Evolutionary conservation across 2,797 vertebrate genomes (phyloP).

Genomic region (Margarornis squamiger): DNA sequence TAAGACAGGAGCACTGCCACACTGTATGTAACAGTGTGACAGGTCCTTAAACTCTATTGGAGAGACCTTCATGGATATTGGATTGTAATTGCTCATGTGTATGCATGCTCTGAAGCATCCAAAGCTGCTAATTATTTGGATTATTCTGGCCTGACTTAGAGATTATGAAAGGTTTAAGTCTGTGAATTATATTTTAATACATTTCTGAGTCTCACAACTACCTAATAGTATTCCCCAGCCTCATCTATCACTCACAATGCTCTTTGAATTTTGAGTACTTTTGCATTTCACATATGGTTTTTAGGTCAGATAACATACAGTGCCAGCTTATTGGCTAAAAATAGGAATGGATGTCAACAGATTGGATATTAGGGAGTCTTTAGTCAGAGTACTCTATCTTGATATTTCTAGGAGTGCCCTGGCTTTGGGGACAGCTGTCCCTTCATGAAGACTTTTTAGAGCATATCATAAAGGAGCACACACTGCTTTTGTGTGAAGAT

Average conservation of each 20-base stretch:
- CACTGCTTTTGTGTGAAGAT: background rate
- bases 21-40: background rate
- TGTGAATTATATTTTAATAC: background rate
- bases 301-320: background rate
- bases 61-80: background rate
- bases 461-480: background rate
- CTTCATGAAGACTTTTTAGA: background rate
- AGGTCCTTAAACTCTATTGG: background rate
- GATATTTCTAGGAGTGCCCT: background rate
- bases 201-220: background rate
- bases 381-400: background rate
- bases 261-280: background rate
- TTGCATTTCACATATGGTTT: background rate
- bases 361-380: background rate
- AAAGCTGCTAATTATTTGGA: background rate
- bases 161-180: background rate
- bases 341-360: background rate
- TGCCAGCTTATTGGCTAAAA: background rate
- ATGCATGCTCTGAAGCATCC: background rate
- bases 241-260: background rate
- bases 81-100: background rate
- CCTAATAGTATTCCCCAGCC: background rate
- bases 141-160: background rate
- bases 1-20: background rate
- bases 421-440: background rate